Base-by-base conservation (phyloP, 2,797 vertebrate species). In the Chelmon rostratus region DNA sequence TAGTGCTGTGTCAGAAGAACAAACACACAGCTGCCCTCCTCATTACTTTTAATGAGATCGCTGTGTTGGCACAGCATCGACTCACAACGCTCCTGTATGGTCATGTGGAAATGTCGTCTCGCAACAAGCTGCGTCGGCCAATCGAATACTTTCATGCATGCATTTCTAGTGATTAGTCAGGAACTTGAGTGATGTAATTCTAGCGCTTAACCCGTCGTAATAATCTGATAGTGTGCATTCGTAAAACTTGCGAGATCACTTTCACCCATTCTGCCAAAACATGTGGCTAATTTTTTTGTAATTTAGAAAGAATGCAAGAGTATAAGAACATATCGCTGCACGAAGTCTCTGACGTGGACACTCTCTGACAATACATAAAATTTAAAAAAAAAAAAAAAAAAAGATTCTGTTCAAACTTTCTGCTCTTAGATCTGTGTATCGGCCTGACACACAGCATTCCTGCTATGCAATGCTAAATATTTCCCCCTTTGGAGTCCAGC, bases 21-120 rank as follows among this genome's bases (percentile, higher is more conserved):
- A 28, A n/a, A 16, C 13, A n/a, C 40, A 47, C 8, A 47, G 44
- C 16, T 16, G 4, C 12, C 21, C 1, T 37, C 16, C 8, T 69
- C 18, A 68, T 67, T 64, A 33, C 63, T 79, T 77, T 75, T 53
- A 62, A 78, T 82, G 50, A 71, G 59, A 63, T 44, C 23, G 6
- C 35, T 35, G 42, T 35, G 31, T 44, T 70, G 33, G 54, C n/a
- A 46, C 50, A 53, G 33, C 13, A 8, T 16, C 35, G 28, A 42
- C 65, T 21, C 46, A 31, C 18, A 65, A 54, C 66, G 31, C 5
- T 33, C 5, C 31, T 33, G n/a, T 18, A 8, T 5, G 11, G 6
- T 15, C 12, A 0, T 40, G 23, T 56, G 40, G 54, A 16, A 66
- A 33, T 33, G 46, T 59, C 49, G 31, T 62, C 31, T 12, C 25